Percentiles rank a stretch among this genome's conserved stretches.
phyloP scores from a whole-genome alignment of 2,888 invertebrate genomes.

The Dryococelus australis region DNA sequence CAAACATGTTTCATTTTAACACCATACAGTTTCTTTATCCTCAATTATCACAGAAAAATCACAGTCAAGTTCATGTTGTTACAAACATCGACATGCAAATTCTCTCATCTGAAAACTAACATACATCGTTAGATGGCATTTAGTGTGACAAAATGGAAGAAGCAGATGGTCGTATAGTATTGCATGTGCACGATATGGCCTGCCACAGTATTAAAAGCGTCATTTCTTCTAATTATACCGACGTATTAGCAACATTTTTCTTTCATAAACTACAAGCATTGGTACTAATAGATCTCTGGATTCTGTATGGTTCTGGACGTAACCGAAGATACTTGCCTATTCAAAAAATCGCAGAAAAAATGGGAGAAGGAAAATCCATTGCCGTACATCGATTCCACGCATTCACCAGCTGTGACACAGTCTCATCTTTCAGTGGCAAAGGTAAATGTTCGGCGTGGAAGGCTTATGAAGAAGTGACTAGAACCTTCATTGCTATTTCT shows the following conservation, averaged over 20 bases:
- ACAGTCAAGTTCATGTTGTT: neutral
- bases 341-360: neutral
- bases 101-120: neutral
- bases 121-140: neutral
- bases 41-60: neutral
- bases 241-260: neutral
- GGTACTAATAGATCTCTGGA: neutral
- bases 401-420: neutral
- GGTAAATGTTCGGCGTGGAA: neutral
- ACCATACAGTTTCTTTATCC: too few relatives aligned
- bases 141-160: conserved; percentile 18
- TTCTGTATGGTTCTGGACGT: conserved; percentile 7
- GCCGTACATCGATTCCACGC: neutral
- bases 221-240: neutral
- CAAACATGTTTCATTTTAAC: too few relatives aligned
- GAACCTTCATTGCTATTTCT: neutral
- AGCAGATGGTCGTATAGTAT: neutral
- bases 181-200: neutral
- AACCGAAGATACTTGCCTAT: neutral
- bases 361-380: conserved; percentile 18
- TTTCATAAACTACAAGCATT: conserved; percentile 13
- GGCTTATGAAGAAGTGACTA: conserved; percentile 7
- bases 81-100: conserved; percentile 1
- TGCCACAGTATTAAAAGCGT: neutral
- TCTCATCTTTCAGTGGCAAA: conserved; percentile 6